A percentile compares a stretch with the other conserved stretches of the same genome.
These are phyloP conservation scores for Tinamus guttatus DNA, from an alignment of 2,113 vertebrate genomes.

Conservation along the genomic window DNA sequence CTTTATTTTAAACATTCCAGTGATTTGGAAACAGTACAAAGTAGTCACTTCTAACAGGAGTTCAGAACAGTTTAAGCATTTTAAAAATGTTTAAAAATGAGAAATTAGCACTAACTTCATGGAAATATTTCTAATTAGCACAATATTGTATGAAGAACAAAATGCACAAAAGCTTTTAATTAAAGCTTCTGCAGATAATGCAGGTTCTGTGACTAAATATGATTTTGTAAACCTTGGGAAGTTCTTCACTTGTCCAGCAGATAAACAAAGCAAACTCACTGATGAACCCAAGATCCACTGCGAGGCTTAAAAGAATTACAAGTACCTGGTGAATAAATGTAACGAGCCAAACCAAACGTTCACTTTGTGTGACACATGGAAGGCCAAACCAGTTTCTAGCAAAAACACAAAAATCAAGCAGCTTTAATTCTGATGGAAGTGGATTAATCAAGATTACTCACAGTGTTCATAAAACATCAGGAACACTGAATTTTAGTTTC, in stretches of 20 bases:
- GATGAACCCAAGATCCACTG: neutral
- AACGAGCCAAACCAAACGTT: neutral
- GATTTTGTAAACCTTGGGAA: neutral
- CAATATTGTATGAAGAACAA: slow-evolving; percentile 14
- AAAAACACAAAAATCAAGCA: no score
- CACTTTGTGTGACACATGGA: neutral
- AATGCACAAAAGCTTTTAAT: slow-evolving; percentile 33
- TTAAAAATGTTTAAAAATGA: neutral
- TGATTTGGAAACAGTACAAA: neutral
- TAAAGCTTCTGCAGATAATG: slow-evolving; percentile 53
- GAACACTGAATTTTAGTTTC: neutral
- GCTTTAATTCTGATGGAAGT: neutral
- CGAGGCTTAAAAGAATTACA: neutral
- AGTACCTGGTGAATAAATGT: neutral
- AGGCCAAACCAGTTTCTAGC: no score
- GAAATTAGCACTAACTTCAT: slow-evolving; percentile 32
- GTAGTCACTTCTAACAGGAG: neutral
- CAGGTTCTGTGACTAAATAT: neutral
- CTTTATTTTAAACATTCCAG: neutral
- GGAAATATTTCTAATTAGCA: neutral
- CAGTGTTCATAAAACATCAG: neutral
- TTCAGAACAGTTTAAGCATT: slow-evolving; percentile 26
- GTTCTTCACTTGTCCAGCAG: neutral
- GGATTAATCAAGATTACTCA: neutral
- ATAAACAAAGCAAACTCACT: neutral